Evolutionary conservation across 2,888 invertebrate species (phyloP).

Genomic region (Andrena flavipes): DNA sequence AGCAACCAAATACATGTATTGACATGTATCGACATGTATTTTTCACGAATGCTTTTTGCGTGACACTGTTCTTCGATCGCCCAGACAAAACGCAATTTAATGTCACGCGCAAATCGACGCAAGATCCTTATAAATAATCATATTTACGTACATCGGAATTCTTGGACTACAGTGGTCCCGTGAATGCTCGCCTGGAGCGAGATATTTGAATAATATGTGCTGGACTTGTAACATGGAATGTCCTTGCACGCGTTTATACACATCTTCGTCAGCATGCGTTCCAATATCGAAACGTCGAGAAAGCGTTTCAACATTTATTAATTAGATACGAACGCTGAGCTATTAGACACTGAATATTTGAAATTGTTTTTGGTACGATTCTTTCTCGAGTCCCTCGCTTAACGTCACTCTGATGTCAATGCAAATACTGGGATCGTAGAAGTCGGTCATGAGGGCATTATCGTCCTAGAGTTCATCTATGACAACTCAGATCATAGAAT

Average conservation of each 20-base stretch:
- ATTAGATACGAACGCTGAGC: constrained; percentile 3
- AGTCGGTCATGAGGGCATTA: neutral
- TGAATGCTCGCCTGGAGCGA: constrained; percentile 14
- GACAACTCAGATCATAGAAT: neutral
- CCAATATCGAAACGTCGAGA: constrained; percentile 14
- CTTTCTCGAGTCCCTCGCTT: neutral
- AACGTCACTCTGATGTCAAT: neutral
- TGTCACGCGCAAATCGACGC: constrained; percentile 34
- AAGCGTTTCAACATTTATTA: neutral
- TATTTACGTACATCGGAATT: constrained; percentile 34
- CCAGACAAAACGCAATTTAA: constrained; percentile 28
- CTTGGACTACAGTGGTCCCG: constrained; percentile 32
- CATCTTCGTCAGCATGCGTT: constrained; percentile 42
- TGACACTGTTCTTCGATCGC: neutral
- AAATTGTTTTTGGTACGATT: neutral
- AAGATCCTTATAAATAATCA: constrained; percentile 47
- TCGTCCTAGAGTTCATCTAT: neutral
- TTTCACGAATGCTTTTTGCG: neutral
- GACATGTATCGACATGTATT: no score
- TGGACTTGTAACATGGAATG: constrained; percentile 31
- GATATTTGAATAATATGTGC: constrained; percentile 38
- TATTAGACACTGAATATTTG: constrained; percentile 10
- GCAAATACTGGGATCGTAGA: neutral
- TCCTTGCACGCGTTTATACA: constrained; percentile 44
- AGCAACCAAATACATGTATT: no score